A percentile compares a stretch with the other conserved stretches of the same genome.
phyloP scores from a whole-genome alignment of 2,888 invertebrate genomes.

The Candidula unifasciata region DNA sequence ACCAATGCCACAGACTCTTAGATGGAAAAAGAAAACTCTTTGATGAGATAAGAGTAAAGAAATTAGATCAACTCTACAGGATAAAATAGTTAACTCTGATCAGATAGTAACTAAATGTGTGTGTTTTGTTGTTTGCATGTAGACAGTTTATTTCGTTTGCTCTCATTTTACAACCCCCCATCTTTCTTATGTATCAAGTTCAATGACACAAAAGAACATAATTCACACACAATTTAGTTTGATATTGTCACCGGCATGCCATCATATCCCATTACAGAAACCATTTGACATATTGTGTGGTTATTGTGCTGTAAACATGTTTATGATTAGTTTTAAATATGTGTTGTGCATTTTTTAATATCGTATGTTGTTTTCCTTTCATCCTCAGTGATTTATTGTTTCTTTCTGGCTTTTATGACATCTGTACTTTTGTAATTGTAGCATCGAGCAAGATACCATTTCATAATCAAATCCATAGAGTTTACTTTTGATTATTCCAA shows the following conservation, averaged over 20 bases:
- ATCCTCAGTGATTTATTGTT: neutral
- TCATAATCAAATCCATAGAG: neutral
- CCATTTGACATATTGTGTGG: neutral
- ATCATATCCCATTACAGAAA: neutral
- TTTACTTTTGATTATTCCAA: neutral
- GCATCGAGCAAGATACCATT: neutral
- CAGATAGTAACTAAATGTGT: too few species aligned
- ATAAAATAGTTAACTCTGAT: too few species aligned
- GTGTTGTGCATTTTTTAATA: neutral
- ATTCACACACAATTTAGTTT: too few species aligned
- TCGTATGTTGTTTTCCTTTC: constrained; percentile 1
- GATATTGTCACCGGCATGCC: neutral
- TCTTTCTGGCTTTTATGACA: neutral
- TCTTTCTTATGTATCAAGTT: too few species aligned
- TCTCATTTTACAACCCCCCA: too few species aligned
- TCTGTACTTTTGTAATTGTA: neutral
- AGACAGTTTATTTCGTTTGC: too few species aligned
- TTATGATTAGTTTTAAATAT: constrained; percentile 1
- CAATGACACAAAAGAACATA: too few species aligned
- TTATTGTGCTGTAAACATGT: constrained; percentile 12
- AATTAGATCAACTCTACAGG: too few species aligned
- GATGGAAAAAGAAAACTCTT: too few species aligned
- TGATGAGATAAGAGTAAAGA: too few species aligned
- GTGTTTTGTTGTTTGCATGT: too few species aligned
- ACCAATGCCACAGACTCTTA: too few species aligned